Evolutionary conservation across 2,113 vertebrate genomes (phyloP).

Genomic region (crab-eating macaque (Macaca fascicularis)): T2T-MFA8v1.1 NC_088376.1:81984501-81985000

Average conservation of each 20-base stretch:
- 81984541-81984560: not conserved
- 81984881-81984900: not conserved
- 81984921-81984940: not conserved
- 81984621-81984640: not conserved
- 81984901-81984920: not conserved
- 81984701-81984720: not conserved
- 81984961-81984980: not conserved
- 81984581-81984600: not conserved
- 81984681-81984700: not conserved
- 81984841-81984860: constrained; percentile 5
- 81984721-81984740: accelerated
- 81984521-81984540: not conserved
- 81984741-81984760: not conserved
- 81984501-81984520: not conserved
- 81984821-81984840: not conserved
- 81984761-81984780: not conserved
- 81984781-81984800: not conserved
- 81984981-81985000: not conserved
- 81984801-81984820: not conserved
- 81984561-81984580: not conserved
- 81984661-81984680: not conserved
- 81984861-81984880: not conserved
- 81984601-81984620: not conserved
- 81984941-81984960: not conserved
- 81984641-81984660: not conserved